Percentiles rank a stretch among this genome's conserved stretches.
These are phyloP conservation scores for Tricholauxania praeusta DNA, from an alignment of 2,888 invertebrate genomes.

Conservation along the genomic window DNA sequence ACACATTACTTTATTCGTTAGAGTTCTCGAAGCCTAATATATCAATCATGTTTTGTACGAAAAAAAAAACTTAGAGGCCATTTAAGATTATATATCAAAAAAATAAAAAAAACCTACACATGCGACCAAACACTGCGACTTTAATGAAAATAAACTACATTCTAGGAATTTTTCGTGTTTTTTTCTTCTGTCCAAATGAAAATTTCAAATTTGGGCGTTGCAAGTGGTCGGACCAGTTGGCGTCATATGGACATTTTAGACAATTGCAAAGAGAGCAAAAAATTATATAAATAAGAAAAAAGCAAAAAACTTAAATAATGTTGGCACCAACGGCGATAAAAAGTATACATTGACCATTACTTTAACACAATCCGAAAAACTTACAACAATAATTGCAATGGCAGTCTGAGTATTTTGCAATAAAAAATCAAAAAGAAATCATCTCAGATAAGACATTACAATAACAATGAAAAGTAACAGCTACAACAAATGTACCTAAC, in stretches of 20 bases:
- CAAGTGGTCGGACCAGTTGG: constrained; percentile 28
- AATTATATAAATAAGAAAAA: background rate
- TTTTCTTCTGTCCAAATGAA: background rate
- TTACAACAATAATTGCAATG: background rate
- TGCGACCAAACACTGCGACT: background rate
- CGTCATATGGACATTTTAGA: background rate
- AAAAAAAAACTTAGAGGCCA: too few species aligned
- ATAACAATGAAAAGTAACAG: background rate
- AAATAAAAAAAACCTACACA: too few species aligned
- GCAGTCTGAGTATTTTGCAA: background rate
- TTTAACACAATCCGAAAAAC: background rate
- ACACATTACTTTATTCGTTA: too few species aligned
- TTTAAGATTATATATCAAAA: too few species aligned
- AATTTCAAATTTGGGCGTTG: constrained; percentile 31
- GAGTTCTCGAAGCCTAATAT: too few species aligned
- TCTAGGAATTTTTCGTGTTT: background rate
- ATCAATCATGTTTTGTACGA: too few species aligned
- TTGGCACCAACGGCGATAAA: constrained; percentile 1
- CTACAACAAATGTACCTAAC: constrained; percentile 13
- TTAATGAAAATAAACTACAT: background rate
- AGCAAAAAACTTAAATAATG: constrained; percentile 6
- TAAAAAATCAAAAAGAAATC: background rate
- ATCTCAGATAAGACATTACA: constrained; percentile 10
- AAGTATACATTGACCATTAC: background rate
- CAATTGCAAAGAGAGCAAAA: background rate